Base-by-base conservation (phyloP, 2,113 vertebrate genomes). In the Osmerus mordax region DNA sequence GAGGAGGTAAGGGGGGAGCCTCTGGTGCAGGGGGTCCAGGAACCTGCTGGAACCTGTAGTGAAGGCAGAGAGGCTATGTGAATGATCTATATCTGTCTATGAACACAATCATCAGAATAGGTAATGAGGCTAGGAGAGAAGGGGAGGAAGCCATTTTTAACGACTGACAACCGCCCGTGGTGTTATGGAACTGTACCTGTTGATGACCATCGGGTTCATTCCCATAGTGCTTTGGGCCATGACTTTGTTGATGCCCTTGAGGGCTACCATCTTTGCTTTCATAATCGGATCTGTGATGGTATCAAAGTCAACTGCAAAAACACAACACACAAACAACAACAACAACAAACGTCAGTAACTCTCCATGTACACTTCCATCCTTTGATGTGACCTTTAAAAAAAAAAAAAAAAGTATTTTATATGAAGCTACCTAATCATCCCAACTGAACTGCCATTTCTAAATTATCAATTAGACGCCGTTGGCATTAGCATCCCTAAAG, bases 231-330 rank as follows among this genome's bases (percentile, higher is more conserved):
- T 95, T 77, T 99, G 96, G 0, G 91, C 94, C 96, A 99, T 98
- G 19, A 99, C 96, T 91, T 97, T 98, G 86, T 99, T 99, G 86
- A 99, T 99, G 61, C 97, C 97, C 83, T 98, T 97, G 21, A 99
- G 91, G 66, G 96, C 97, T 60, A 99, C 95, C 95, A 99, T 99
- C 91, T 99, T 99, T 55, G 97, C 97, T 86, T 98, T 99, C 96
- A 98, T 97, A 86, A 99, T 99, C 32, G 97, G 97, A 86, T 99
- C 97, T 0, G 95, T 94, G 79, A 99, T 95, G 13, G 96, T 92
- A 86, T 98, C 96, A 62, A 97, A 96, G 88, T 98, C 97, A 95
- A 77, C 51, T 85, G 81, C 19, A 36, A 51, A 60, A 14, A 19
- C 3, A 58, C 23, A 14, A 19, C 3, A 58, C 23, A 41, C 16